A percentile compares a stretch with the other conserved stretches of the same genome.
These are phyloP conservation scores for Hydropsyche betteni DNA, from an alignment of 2,888 invertebrate species.

Conservation along the genomic window DNA sequence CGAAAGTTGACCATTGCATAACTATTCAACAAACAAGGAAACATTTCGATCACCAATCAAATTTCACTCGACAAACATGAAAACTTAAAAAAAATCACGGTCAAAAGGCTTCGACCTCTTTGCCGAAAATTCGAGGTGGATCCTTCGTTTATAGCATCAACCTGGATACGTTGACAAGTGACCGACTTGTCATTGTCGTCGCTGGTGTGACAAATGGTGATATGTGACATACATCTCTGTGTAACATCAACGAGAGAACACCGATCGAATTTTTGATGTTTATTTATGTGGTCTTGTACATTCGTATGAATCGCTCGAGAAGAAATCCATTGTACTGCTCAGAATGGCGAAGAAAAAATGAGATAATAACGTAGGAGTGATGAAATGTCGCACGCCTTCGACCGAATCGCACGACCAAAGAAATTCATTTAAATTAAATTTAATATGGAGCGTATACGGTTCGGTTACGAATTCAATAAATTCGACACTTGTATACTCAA, in stretches of 20 bases:
- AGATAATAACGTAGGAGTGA: conserved; percentile 14
- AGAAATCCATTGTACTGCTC: not conserved
- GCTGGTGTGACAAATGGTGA: conserved; percentile 16
- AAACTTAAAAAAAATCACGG: no score
- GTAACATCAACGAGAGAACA: conserved; percentile 10
- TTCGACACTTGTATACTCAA: no score
- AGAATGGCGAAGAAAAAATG: not conserved
- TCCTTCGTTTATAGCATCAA: conserved; percentile 8
- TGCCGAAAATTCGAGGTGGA: conserved; percentile 13
- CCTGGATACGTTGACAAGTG: conserved; percentile 34
- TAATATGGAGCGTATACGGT: no score
- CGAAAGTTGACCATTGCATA: no score
- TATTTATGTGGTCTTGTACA: conserved; percentile 1
- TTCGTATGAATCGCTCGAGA: conserved; percentile 2
- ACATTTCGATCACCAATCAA: no score
- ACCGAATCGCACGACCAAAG: not conserved
- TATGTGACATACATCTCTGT: conserved; percentile 26
- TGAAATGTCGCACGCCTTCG: not conserved
- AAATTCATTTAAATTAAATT: not conserved
- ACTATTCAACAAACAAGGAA: no score
- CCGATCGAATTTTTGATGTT: conserved; percentile 11
- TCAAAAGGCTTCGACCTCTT: no score
- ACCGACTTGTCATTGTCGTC: conserved; percentile 36
- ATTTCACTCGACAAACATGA: no score
- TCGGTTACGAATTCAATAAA: no score